A percentile compares a stretch with the other conserved stretches of the same genome.
phyloP scores from a whole-genome alignment of 1,140 invertebrate genomes.

The Augochlora pura region DNA sequence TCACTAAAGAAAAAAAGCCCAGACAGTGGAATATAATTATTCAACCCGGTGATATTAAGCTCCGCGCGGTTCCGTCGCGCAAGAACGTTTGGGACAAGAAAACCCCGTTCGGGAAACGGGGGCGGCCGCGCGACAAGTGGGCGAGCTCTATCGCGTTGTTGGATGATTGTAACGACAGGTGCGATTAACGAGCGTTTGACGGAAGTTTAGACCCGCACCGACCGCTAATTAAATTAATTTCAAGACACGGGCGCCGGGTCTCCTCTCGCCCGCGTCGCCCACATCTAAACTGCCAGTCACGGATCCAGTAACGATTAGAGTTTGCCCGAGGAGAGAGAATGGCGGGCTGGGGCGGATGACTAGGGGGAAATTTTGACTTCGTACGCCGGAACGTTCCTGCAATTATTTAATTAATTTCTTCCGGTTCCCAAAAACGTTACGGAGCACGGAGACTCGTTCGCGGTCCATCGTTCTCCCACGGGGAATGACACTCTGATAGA shows the following conservation, averaged over 20 bases:
- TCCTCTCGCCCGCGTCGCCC: slow-evolving; percentile 10
- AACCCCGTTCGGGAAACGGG: background rate
- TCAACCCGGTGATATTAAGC: background rate
- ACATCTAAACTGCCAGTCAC: slow-evolving; percentile 48
- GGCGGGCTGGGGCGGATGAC: slow-evolving; percentile 22
- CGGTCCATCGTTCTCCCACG: no score
- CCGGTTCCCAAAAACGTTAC: background rate
- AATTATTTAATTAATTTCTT: slow-evolving; percentile 41
- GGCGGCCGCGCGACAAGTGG: slow-evolving; percentile 1
- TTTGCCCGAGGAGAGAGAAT: background rate
- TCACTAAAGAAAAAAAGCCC: no score
- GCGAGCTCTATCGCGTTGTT: background rate
- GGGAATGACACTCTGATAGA: no score
- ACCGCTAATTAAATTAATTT: slow-evolving; percentile 80
- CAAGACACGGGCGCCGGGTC: slow-evolving; percentile 45
- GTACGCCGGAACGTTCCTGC: slow-evolving; percentile 27
- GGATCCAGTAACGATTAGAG: slow-evolving; percentile 25
- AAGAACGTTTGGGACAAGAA: no score
- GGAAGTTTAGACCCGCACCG: slow-evolving; percentile 66
- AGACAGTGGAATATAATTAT: no score
- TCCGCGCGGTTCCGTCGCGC: background rate
- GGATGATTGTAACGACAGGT: slow-evolving; percentile 70
- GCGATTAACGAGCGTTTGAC: slow-evolving; percentile 75
- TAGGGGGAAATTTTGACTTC: slow-evolving; percentile 29
- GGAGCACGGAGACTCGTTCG: no score